Conservation (phyloP, 2,797 vertebrate species). For the Gymnocypris eckloni region DNA sequence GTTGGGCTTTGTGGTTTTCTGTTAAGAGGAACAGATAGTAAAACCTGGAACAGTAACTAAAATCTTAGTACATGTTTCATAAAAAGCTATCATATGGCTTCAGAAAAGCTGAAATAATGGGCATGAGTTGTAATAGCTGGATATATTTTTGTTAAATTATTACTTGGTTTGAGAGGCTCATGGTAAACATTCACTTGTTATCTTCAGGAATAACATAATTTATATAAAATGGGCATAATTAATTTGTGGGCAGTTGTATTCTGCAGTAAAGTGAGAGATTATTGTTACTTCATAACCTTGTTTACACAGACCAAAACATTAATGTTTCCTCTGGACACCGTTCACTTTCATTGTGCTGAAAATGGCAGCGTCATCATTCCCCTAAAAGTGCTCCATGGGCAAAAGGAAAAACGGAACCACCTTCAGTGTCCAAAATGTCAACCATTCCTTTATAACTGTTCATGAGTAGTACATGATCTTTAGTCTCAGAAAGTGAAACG, state of each 20-base stretch:
- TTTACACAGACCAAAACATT: background rate
- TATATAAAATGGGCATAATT: background rate
- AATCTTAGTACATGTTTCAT: background rate
- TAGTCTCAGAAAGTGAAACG: conserved; percentile 9
- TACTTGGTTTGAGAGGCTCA: background rate
- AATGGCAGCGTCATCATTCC: background rate
- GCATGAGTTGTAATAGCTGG: background rate
- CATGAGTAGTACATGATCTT: no score
- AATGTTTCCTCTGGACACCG: background rate
- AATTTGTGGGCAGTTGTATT: background rate
- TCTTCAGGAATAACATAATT: background rate
- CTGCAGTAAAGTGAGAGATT: background rate
- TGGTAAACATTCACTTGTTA: background rate
- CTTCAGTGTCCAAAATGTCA: background rate
- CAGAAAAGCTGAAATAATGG: background rate
- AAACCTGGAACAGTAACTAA: background rate
- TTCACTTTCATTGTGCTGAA: background rate
- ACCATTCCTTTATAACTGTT: background rate
- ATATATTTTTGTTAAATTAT: background rate
- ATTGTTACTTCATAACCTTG: background rate
- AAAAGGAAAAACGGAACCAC: background rate
- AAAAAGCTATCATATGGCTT: background rate
- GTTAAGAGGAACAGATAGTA: background rate
- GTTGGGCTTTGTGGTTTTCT: background rate
- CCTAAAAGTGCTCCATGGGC: background rate